phyloP scores from a whole-genome alignment of 2,113 vertebrate species.

The Dicentrarchus labrax region DNA sequence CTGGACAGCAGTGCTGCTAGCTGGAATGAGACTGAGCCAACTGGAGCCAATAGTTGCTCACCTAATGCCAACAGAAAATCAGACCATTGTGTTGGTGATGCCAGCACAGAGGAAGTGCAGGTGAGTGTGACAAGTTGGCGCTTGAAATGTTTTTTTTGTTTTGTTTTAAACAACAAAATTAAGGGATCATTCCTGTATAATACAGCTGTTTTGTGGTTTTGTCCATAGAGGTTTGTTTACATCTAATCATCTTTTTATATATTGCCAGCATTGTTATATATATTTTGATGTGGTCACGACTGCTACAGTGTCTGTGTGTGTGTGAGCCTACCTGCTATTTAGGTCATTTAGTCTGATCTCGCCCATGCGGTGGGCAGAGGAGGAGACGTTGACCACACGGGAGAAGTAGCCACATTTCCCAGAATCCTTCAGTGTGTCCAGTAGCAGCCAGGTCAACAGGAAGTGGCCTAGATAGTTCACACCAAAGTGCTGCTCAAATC shows the following conservation, averaged over 20 bases:
- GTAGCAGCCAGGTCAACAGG: slow-evolving; percentile 90
- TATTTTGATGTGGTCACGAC: not conserved
- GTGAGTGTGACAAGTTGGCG: not conserved
- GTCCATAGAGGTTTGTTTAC: not conserved
- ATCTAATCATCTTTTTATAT: too few relatives aligned
- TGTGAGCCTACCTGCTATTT: slow-evolving; percentile 84
- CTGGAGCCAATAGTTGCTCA: slow-evolving; percentile 8
- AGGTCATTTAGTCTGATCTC: slow-evolving; percentile 85
- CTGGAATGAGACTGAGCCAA: slow-evolving; percentile 25
- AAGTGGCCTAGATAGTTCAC: slow-evolving; percentile 94
- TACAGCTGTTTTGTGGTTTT: not conserved
- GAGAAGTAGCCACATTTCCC: slow-evolving; percentile 80
- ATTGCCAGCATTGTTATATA: not conserved
- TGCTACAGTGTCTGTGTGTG: not conserved
- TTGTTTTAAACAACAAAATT: not conserved
- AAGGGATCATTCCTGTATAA: not conserved
- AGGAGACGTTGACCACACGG: slow-evolving; percentile 89
- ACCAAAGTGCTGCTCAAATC: slow-evolving; percentile 91
- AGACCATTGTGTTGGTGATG: slow-evolving; percentile 19
- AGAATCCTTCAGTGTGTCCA: slow-evolving; percentile 86
- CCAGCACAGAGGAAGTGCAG: slow-evolving; percentile 19
- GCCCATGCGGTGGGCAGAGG: slow-evolving; percentile 89
- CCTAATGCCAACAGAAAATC: slow-evolving; percentile 38
- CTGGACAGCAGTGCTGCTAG: slow-evolving; percentile 39
- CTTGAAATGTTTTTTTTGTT: slow-evolving; percentile 4